These are phyloP conservation scores for Pocota personata DNA, from an alignment of 2,888 invertebrate genomes.

Conservation along the genomic window DNA sequence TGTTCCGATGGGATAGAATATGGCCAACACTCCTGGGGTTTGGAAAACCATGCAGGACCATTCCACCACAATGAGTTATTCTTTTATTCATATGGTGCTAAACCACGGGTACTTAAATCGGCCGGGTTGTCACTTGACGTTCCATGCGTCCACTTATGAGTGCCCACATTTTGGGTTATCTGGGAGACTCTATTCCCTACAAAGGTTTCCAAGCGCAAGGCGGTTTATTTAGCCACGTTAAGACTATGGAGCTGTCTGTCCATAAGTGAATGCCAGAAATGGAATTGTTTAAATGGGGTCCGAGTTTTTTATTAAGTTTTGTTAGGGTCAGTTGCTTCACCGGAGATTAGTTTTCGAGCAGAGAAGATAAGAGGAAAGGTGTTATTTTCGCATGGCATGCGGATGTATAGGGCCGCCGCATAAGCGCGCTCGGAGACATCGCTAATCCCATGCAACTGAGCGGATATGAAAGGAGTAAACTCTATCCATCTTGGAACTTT, in stretches of 20 bases:
- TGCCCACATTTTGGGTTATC: background rate
- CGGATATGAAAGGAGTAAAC: background rate
- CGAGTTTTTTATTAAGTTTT: background rate
- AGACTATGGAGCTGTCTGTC: background rate
- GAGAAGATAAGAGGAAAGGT: background rate
- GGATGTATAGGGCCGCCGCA: constrained; percentile 24
- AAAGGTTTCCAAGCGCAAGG: background rate
- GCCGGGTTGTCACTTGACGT: background rate
- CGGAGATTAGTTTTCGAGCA: background rate
- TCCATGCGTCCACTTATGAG: background rate
- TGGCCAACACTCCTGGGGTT: background rate
- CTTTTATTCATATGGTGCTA: background rate
- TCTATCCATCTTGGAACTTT: constrained; percentile 40
- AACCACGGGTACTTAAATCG: background rate
- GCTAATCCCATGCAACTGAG: constrained; percentile 36
- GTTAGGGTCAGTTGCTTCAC: background rate
- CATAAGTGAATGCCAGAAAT: background rate
- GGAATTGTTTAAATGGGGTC: background rate
- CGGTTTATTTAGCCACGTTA: background rate
- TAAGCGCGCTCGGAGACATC: constrained; percentile 44
- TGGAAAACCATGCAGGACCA: background rate
- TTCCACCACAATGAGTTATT: background rate
- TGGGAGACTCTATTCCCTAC: background rate
- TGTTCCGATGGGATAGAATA: background rate
- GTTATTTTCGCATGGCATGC: background rate